Percentiles rank a stretch among this genome's conserved stretches.
Conservation (phyloP, 2,888 invertebrate genomes). For the Hydrotaea cyrtoneurina region DNA sequence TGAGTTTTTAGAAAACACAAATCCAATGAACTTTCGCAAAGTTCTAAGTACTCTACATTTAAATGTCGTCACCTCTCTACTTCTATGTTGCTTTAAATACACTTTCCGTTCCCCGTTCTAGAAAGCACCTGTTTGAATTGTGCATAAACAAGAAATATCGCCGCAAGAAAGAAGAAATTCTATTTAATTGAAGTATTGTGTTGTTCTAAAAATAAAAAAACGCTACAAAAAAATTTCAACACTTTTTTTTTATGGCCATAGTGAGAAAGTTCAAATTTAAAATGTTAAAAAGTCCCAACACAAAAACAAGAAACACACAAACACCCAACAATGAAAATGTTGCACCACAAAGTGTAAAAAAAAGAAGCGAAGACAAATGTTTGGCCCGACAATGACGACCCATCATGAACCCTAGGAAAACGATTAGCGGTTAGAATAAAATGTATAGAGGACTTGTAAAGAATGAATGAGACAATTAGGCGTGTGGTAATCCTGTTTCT, state of each 20-base stretch:
- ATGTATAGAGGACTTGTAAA: too few relatives aligned
- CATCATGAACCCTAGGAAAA: not conserved
- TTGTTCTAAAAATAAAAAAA: conserved; percentile 14
- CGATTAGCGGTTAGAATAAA: too few relatives aligned
- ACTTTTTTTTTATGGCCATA: conserved; percentile 30
- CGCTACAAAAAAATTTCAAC: conserved; percentile 37
- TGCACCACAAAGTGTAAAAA: conserved; percentile 41
- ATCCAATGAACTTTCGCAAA: conserved; percentile 27
- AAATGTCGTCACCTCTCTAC: not conserved
- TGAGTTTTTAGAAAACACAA: not conserved
- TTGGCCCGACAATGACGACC: not conserved
- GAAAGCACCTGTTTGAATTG: conserved; percentile 26
- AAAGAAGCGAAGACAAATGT: not conserved
- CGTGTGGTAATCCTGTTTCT: too few relatives aligned
- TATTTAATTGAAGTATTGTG: conserved; percentile 46
- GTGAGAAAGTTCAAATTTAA: conserved; percentile 60
- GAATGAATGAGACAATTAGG: too few relatives aligned
- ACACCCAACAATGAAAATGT: conserved; percentile 49
- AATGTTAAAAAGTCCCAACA: conserved; percentile 43
- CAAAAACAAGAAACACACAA: conserved; percentile 24
- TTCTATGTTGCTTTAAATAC: not conserved
- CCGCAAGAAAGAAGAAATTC: conserved; percentile 14
- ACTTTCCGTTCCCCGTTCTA: not conserved
- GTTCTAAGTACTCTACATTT: conserved; percentile 2
- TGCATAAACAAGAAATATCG: not conserved